Evolutionary conservation across 2,888 invertebrate species (phyloP), one percentile per base, ranked within the genome.

Genomic region (Drosophila birchii): DNA sequence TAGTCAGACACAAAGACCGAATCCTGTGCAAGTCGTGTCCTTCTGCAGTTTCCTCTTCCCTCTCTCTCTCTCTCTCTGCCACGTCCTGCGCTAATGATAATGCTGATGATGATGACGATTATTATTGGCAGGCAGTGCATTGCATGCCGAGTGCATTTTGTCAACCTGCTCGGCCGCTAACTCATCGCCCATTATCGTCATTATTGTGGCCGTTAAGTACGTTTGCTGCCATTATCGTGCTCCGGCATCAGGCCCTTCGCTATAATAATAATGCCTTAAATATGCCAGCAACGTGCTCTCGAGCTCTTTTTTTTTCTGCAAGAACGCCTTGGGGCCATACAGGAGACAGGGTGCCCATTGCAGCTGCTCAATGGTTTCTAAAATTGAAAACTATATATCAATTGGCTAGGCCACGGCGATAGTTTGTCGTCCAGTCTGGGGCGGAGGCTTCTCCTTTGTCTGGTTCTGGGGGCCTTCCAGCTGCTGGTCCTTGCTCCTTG

Each of bases 341-440:
- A 18, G 41, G 18, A 41, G 18, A 9, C 38, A 41, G 14, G 60
- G 56, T 16, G 47, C 44, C 44, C 58, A 56, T 58, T 75, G 75
- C 75, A 71, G 76, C 75, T 82, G 78, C 80, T 81, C 80, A 80
- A 84, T 81, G 81, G 80, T 76, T 87, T 90, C 84, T 83, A 79
- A 81, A 89, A 90, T 89, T 89, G 89, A 89, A 91, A 91, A 82
- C 87, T 84, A 90, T 91, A 91, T 89, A 91, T 91, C 91, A 91
- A 90, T 84, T 86, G 90, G 78, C 86, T 80, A 80, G 86, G 81
- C 84, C 80, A 81, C 69, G 80, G 84, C 81, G 76, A 85, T 82
- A 76, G 78, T 78, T 75, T 73, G 78, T 72, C 72, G 51, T 55
- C 23, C 51, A 43, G 49, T 47, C 62, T 56, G 57, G 73, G 23